phyloP scores from a whole-genome alignment of 2,797 vertebrate species.

The Tenualosa thibaudeaui region DNA sequence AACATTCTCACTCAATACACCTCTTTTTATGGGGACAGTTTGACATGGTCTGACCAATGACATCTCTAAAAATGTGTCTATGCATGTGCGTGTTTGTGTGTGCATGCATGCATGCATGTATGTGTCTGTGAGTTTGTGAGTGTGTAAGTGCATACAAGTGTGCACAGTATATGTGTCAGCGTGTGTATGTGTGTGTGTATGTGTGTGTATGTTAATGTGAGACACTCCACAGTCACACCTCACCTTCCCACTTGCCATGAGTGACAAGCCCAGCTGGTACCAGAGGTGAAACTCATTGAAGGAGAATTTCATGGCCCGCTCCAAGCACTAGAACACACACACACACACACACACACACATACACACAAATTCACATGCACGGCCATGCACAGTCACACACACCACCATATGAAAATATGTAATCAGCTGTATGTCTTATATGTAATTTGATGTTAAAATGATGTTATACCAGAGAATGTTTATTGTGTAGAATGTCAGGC shows the following conservation, averaged over 20 bases:
- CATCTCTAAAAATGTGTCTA: background rate
- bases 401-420: background rate
- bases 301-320: conserved; percentile 96
- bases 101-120: background rate
- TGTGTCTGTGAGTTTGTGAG: background rate
- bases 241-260: conserved; percentile 96
- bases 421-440: background rate
- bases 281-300: conserved; percentile 97
- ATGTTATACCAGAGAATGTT: background rate
- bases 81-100: background rate
- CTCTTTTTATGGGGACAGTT: background rate
- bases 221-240: conserved; percentile 67
- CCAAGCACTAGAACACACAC: conserved; percentile 82
- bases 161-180: background rate
- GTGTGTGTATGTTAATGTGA: conserved; percentile 31
- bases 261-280: conserved; percentile 95
- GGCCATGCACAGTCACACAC: background rate
- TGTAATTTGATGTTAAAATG: background rate
- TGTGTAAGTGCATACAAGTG: background rate
- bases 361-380: background rate
- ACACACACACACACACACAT: conserved; percentile 34
- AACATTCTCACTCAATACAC: background rate
- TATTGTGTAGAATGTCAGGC: background rate
- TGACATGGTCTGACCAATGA: background rate
- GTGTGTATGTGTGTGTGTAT: conserved; percentile 3